These are phyloP conservation scores for Xenops minutus DNA, from an alignment of 2,797 vertebrate species.

Conservation along the genomic window DNA sequence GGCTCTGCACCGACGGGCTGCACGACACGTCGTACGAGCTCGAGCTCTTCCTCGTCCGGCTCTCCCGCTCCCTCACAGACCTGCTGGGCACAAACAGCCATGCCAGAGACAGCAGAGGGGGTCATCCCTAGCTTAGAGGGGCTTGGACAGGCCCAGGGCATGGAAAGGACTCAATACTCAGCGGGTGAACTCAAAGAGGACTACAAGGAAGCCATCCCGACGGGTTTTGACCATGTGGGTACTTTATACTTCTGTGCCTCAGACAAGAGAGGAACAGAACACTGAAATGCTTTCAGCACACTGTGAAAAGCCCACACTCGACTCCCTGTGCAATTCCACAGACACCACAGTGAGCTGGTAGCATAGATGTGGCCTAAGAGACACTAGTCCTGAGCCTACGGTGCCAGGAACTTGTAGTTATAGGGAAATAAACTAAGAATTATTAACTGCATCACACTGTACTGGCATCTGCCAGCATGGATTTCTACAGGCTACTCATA, in stretches of 20 bases:
- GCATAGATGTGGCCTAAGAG: background rate
- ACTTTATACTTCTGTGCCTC: background rate
- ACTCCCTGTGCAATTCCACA: background rate
- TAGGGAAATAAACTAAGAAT: background rate
- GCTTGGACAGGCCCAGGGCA: background rate
- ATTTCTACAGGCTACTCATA: background rate
- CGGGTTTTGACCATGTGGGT: background rate
- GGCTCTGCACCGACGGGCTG: constrained; percentile 82
- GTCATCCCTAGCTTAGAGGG: background rate
- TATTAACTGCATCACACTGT: background rate
- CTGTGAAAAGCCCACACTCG: background rate
- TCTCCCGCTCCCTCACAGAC: constrained; percentile 79
- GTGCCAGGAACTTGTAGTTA: background rate
- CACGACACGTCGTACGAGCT: constrained; percentile 85
- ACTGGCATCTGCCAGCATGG: background rate
- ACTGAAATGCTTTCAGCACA: background rate
- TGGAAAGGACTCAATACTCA: background rate
- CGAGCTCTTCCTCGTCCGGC: constrained; percentile 86
- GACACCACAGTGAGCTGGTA: background rate
- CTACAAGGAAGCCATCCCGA: background rate
- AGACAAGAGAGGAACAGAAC: background rate
- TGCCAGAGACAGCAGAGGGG: accelerated
- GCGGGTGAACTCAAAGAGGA: background rate
- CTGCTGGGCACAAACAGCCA: constrained; percentile 57
- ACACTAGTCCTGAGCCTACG: background rate